Evolutionary conservation across 1,140 invertebrate species (phyloP), one percentile per base, ranked within the genome.

Genomic region (Pomacea maculata): DNA sequence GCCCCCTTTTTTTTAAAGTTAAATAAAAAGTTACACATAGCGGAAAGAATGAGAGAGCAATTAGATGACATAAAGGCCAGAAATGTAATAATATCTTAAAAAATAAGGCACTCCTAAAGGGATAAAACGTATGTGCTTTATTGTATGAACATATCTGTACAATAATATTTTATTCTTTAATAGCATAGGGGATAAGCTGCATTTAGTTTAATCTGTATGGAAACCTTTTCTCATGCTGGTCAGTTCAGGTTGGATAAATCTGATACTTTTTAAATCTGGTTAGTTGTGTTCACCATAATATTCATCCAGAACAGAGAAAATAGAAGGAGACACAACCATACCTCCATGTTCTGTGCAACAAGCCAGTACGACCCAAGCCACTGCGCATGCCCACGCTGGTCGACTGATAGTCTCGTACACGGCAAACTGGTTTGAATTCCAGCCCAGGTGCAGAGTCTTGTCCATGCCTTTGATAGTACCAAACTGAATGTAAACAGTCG

Each of bases 341-440:
- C 88, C 87, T 81, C 86, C 88, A 45, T 77, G 75, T 4, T 83
- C 85, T 64, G 87, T 87, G 70, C 84, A 80, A 80, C 92, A 92
- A 19, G 89, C 89, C 82, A 90, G 92, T 65, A 92, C 89, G 57
- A 92, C 84, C 91, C 92, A 93, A 17, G 86, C 87, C 55, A 93
- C 83, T 57, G 83, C 88, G 19, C 88, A 54, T 6, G 88, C 85
- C 91, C 92, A 93, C 45, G 85, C 63, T 10, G 88, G 85, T 76
- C 84, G 75, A n/a, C 54, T 55, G 45, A 86, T 54, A 7, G 81
- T 63, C 76, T 86, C 83, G 57, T 84, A 86, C 3, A 63, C 65
- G 5, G 82, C 71, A 6, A 52, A 64, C 0, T 68, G 21, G 9
- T 29, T 25, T 45, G 25, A 4, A 29, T 52, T 55, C 85, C 83